phyloP scores from a whole-genome alignment of 2,113 vertebrate species.

The Eudyptes chrysolophus region DNA sequence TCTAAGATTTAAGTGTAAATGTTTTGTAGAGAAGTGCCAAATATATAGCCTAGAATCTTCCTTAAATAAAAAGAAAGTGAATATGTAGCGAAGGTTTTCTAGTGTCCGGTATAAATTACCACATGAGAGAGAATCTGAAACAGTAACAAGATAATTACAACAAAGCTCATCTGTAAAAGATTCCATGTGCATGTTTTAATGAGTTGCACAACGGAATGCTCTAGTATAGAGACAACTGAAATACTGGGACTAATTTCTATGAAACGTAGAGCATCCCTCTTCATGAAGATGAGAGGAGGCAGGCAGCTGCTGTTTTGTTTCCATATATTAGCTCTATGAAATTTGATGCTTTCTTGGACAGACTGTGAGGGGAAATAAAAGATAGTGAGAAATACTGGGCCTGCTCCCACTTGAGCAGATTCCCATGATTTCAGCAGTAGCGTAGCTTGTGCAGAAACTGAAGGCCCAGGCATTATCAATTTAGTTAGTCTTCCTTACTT shows the following conservation, averaged over 20 bases:
- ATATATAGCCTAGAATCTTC: not conserved
- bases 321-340: not conserved
- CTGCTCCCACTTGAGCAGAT: not conserved
- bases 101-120: slow-evolving; percentile 16
- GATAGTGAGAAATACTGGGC: not conserved
- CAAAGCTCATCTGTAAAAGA: slow-evolving; percentile 62
- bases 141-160: slow-evolving; percentile 27
- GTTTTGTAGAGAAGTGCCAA: not conserved
- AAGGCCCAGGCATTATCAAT: not conserved
- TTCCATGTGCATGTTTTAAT: slow-evolving; percentile 65
- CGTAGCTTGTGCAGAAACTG: not conserved
- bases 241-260: slow-evolving; percentile 59
- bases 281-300: not conserved
- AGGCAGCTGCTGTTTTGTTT: slow-evolving; percentile 12
- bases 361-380: not conserved
- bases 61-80: not conserved
- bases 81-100: not conserved
- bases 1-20: not conserved
- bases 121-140: slow-evolving; percentile 51
- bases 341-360: slow-evolving; percentile 2
- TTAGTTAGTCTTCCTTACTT: not conserved
- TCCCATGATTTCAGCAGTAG: not conserved
- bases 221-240: slow-evolving; percentile 40
- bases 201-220: slow-evolving; percentile 56
- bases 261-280: slow-evolving; percentile 36